Evolutionary conservation across 1,140 invertebrate genomes (phyloP).

Genomic region (Brachionus manjavacas): DNA sequence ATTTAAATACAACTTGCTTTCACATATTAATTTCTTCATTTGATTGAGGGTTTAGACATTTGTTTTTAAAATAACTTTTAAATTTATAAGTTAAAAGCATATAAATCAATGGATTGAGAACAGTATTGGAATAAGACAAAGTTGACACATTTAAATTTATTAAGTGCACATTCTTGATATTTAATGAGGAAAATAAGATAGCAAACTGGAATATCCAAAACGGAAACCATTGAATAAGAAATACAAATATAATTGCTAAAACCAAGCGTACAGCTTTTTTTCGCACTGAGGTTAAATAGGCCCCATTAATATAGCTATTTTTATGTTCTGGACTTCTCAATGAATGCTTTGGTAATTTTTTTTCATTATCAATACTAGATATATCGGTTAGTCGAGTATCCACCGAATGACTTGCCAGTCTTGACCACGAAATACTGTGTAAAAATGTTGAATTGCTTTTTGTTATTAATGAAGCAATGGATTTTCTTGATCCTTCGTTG

Average conservation of each 20-base stretch:
- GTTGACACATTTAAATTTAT: constrained; percentile 15
- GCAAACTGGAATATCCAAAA: constrained; percentile 31
- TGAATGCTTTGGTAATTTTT: background rate
- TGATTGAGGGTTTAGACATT: background rate
- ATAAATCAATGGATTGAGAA: constrained; percentile 19
- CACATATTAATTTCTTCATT: background rate
- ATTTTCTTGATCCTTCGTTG: background rate
- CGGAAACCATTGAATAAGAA: constrained; percentile 29
- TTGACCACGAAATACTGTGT: background rate
- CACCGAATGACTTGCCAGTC: background rate
- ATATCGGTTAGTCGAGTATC: background rate
- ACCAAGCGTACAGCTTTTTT: constrained; percentile 31
- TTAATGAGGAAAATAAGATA: background rate
- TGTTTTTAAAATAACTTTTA: constrained; percentile 6
- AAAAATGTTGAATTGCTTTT: constrained; percentile 20
- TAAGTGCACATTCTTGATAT: background rate
- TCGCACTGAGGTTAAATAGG: background rate
- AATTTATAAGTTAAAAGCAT: constrained; percentile 37
- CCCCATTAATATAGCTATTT: background rate
- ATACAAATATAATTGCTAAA: constrained; percentile 10
- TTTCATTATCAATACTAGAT: background rate
- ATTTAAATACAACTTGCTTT: background rate
- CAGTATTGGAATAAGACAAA: constrained; percentile 16
- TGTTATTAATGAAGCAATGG: background rate
- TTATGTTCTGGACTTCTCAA: background rate